Evolutionary conservation across 1,140 invertebrate species (phyloP), one percentile per base, ranked within the genome.

Genomic region (Lepidurus packardi): DNA sequence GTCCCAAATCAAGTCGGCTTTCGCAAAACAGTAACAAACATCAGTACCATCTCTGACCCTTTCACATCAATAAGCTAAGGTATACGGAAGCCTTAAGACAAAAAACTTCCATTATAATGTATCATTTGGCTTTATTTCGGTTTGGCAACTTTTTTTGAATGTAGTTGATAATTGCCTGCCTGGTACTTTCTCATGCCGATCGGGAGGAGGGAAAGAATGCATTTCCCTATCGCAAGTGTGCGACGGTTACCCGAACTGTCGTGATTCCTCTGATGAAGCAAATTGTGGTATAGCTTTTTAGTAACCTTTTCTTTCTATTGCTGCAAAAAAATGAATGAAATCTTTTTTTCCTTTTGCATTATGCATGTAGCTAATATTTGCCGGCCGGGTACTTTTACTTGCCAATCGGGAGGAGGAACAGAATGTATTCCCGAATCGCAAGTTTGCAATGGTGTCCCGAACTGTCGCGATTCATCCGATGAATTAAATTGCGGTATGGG

Each of bases 381-480:
- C 76, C 74, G 43, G 21, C 41, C 13, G 16, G 74, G 73, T 77
- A 25, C 73, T 21, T 79, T 79, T 74, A 73, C 7, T 16, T 79
- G 78, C n/a, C 13, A 5, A 24, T 78, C 75, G 16, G 77, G 25
- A 16, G 76, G 53, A 77, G 53, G 53, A 13, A 41, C 7, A 7
- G 25, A 78, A n/a, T 79, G 78, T 43, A 73, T 79, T 79, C 74
- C 74, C 7, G 43, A 24, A 43, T 47, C 47, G 74, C 74, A 77
- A 76, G 44, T 41, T 43, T 85, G 84, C 79, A 81, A 85, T 80
- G 79, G 82, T 7, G 47, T 76, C 87, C 84, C 82, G 83, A 87
- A 90, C 82, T 92, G 91, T 83, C 84, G 84, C 74, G 87, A 88
- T 74, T 86, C 87, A 47, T 89, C 90, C 79, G 90, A 91, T 81